Evolutionary conservation across 2,797 vertebrate species (phyloP), one percentile per base, ranked within the genome.

Genomic region (Myiothlypis coronata): DNA sequence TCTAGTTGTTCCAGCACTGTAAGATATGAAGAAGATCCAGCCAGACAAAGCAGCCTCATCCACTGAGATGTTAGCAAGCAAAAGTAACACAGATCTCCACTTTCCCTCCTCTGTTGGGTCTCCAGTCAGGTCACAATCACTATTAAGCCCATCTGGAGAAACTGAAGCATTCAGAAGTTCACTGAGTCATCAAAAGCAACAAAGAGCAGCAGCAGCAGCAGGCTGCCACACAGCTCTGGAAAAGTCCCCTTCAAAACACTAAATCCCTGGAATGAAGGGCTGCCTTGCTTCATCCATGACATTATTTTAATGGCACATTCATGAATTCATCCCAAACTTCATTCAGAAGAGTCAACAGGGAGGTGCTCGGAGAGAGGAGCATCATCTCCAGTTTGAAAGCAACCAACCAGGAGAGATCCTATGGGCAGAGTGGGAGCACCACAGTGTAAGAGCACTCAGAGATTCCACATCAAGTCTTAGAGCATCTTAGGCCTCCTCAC

Each of bases 151-250:
- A 59, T 77, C 61, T 87, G 67, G 50, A 49, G 74, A 94, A 95
- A 84, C 59, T 3, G 41, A 93, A 83, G 59, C 67, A 90, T 81
- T 75, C 72, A 86, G 26, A 88, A 90, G 52, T 26, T 88, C 55
- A 81, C 76, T 61, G 63, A 93, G 83, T 90, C 89, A 91, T 57
- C 34, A 49, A 90, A 83, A 86, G 74, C 56, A 93, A 69, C 59
- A 89, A 68, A 78, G n/a, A 57, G 26, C 37, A 81, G 11, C 60
- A 94, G 11, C 41, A 43, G 8, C 59, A 91, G 61, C 4, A 6
- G 47, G 50, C 65, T 84, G 81, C 74, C 80, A 87, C 67, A 78
- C 23, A 70, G 37, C 72, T 78, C 81, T 77, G 64, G 43, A 83
- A 68, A 86, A 90, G 59, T 86, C 59, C 61, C 15, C 83, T 84